Evolutionary conservation across 2,113 vertebrate genomes (phyloP).

Genomic region (Microcebus lehilahytsara): DNA sequence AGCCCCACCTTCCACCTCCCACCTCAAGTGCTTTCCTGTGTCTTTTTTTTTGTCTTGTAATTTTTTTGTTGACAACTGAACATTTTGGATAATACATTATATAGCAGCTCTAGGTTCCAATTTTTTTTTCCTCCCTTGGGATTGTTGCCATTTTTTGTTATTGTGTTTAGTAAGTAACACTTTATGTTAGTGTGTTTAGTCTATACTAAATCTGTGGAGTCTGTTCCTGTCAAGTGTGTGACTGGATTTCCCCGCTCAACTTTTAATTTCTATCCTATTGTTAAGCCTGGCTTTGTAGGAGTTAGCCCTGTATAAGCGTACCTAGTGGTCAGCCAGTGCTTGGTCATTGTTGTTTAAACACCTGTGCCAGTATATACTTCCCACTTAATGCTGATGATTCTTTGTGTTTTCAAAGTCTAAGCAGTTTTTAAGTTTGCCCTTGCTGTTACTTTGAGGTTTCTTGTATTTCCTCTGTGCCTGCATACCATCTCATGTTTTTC

Average conservation of each 20-base stretch:
- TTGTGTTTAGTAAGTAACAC: neutral
- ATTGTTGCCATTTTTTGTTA: neutral
- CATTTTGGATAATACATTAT: neutral
- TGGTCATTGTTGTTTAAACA: neutral
- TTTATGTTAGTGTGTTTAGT: neutral
- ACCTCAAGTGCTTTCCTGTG: neutral
- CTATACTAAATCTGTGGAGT: neutral
- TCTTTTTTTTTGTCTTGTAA: neutral
- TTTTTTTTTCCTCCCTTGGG: neutral
- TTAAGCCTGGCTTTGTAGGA: neutral
- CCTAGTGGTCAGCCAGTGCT: neutral
- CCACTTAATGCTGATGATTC: neutral
- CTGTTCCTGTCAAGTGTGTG: neutral
- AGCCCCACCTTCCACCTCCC: too few relatives aligned
- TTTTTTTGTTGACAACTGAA: neutral
- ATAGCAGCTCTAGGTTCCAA: neutral
- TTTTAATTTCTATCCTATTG: neutral
- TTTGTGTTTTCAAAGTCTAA: neutral
- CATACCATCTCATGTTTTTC: neutral
- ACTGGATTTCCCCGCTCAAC: neutral
- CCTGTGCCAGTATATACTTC: neutral
- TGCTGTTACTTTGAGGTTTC: neutral
- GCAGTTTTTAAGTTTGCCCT: neutral
- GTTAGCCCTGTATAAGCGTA: neutral
- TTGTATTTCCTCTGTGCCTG: neutral